Percentiles rank a stretch among this genome's conserved stretches.
Evolutionary conservation across 2,888 invertebrate genomes (phyloP).

Genomic region (Diaphora mendica): DNA sequence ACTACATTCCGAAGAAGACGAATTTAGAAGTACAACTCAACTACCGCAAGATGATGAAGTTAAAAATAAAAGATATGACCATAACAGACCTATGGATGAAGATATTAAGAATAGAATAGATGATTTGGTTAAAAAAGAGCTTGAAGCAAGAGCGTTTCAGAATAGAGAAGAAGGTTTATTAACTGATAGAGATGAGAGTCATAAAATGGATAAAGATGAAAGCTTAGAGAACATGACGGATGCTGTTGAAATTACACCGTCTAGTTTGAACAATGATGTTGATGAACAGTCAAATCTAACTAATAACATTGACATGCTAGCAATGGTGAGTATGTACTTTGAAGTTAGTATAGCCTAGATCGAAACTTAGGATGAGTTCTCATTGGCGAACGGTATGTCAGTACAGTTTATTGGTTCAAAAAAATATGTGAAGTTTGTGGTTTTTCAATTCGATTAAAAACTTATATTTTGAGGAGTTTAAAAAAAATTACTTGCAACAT

Average conservation of each 20-base stretch:
- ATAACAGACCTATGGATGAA: not conserved
- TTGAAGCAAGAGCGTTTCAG: not conserved
- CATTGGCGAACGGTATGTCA: not conserved
- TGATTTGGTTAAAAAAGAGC: slow-evolving; percentile 9
- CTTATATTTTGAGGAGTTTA: not conserved
- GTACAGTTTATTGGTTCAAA: not conserved
- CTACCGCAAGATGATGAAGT: slow-evolving; percentile 5
- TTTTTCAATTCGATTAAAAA: not conserved
- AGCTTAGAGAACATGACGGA: slow-evolving; percentile 38
- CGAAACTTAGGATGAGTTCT: not conserved
- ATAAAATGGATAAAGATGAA: slow-evolving; percentile 21
- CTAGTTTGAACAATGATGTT: slow-evolving; percentile 61
- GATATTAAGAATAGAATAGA: slow-evolving; percentile 8
- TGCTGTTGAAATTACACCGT: slow-evolving; percentile 38
- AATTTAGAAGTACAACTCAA: slow-evolving; percentile 37
- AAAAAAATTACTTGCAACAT: not conserved
- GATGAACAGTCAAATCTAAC: slow-evolving; percentile 50
- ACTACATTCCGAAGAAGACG: slow-evolving; percentile 32
- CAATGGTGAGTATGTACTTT: slow-evolving; percentile 39
- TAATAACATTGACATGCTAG: slow-evolving; percentile 44
- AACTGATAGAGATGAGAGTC: not conserved
- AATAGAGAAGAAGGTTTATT: not conserved
- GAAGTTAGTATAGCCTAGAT: slow-evolving; percentile 7
- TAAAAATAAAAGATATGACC: not conserved
- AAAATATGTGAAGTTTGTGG: not conserved